phyloP scores from a whole-genome alignment of 2,888 invertebrate genomes.

The Perithous albicinctus region DNA sequence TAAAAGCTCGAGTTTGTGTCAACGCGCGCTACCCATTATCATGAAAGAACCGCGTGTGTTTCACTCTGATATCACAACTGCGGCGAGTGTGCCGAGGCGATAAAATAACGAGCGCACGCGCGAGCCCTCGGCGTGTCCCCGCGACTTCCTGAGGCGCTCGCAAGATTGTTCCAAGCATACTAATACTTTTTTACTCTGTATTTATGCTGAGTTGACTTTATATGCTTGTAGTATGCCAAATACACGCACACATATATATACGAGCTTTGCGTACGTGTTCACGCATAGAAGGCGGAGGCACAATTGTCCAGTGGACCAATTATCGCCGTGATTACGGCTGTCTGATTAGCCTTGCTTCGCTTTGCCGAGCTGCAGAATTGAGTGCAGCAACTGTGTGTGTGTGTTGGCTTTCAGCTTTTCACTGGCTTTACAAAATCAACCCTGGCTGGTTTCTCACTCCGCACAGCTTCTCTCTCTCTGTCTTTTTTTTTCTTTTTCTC shows the following conservation, averaged over 20 bases:
- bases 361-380: conserved; percentile 32
- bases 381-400: conserved; percentile 49
- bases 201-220: neutral
- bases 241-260: neutral
- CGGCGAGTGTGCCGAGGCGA: conserved; percentile 76
- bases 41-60: conserved; percentile 70
- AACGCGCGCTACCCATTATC: conserved; percentile 54
- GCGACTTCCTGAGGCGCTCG: conserved; percentile 77
- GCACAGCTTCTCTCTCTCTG: neutral
- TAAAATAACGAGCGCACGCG: conserved; percentile 71
- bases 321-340: conserved; percentile 64
- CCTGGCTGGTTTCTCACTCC: neutral
- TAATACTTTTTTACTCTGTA: conserved; percentile 7
- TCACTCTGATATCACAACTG: conserved; percentile 73
- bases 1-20: conserved; percentile 25
- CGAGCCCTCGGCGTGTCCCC: conserved; percentile 65
- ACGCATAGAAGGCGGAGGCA: conserved; percentile 49
- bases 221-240: neutral
- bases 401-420: conserved; percentile 45
- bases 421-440: neutral
- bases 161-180: conserved; percentile 66
- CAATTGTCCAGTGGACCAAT: conserved; percentile 69
- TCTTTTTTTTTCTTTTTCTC: no score
- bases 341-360: conserved; percentile 69
- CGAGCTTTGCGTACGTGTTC: neutral